A percentile compares a stretch with the other conserved stretches of the same genome.
Evolutionary conservation across 1,140 invertebrate genomes (phyloP).

Genomic region (Euura lappo): DNA sequence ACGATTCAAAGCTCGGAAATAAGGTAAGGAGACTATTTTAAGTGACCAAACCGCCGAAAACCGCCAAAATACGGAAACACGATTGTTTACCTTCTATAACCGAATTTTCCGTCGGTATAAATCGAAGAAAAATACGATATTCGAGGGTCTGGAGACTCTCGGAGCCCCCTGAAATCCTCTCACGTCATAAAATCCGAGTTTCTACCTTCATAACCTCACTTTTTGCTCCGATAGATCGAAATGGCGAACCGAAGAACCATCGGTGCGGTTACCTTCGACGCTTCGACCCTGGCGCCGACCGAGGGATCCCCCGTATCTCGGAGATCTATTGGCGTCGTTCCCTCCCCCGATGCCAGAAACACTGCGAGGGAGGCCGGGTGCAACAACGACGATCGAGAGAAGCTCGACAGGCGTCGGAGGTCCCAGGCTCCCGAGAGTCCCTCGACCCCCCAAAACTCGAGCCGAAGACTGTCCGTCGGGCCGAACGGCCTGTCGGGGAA

Average conservation of each 20-base stretch:
- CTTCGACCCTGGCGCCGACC: background rate
- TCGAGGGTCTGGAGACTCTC: background rate
- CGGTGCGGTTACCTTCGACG: background rate
- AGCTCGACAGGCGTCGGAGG: background rate
- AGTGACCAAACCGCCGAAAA: no score
- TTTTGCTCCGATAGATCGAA: background rate
- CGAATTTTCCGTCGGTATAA: background rate
- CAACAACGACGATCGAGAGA: background rate
- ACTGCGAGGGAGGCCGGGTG: background rate
- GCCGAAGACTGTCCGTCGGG: background rate
- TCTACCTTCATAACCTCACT: no score
- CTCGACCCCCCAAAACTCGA: background rate
- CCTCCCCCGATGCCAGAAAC: no score
- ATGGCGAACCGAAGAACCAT: background rate
- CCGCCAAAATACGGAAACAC: background rate
- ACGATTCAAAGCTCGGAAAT: no score
- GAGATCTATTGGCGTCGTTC: no score
- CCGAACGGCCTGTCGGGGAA: background rate
- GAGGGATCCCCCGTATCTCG: background rate
- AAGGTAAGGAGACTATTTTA: no score
- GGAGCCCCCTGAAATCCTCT: background rate
- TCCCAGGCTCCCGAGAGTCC: background rate
- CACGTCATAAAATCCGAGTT: no score
- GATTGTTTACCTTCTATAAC: background rate
- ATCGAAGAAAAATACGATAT: background rate